Conservation (phyloP, 2,113 vertebrate species). For the Leptocoma aspasia region DNA sequence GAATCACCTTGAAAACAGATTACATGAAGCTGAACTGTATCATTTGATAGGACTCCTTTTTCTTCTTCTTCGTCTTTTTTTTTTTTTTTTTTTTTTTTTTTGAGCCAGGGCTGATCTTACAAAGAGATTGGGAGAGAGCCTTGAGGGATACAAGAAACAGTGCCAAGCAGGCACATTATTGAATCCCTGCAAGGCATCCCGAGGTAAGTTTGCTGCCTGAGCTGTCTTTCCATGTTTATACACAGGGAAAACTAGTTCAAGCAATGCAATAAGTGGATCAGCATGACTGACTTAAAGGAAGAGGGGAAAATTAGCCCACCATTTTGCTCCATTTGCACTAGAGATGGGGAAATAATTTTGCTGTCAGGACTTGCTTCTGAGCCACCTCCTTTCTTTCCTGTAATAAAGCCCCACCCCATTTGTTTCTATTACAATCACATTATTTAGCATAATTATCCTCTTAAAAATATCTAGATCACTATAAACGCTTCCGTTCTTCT, state of each 20-base stretch:
- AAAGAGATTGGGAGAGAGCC: constrained; percentile 74
- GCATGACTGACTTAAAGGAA: constrained; percentile 45
- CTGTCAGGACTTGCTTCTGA: constrained; percentile 48
- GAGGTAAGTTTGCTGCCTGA: constrained; percentile 59
- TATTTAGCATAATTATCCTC: constrained; percentile 48
- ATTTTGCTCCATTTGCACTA: constrained; percentile 39
- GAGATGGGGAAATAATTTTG: constrained; percentile 58
- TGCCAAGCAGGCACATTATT: constrained; percentile 65
- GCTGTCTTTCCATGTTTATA: constrained; percentile 58
- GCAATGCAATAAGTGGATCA: constrained; percentile 51
- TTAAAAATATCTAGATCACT: constrained; percentile 38
- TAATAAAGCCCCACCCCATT: constrained; percentile 48
- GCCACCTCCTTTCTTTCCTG: constrained; percentile 39
- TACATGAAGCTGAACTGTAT: constrained; percentile 41
- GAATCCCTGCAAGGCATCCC: constrained; percentile 67
- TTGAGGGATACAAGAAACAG: constrained; percentile 72
- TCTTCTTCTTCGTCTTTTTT: background rate
- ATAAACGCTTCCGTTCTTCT: constrained; percentile 16
- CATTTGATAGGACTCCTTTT: constrained; percentile 26
- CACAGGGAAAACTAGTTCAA: constrained; percentile 60
- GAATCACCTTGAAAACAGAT: constrained; percentile 38
- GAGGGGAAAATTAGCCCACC: constrained; percentile 37
- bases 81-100: constrained; percentile 7
- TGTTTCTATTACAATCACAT: constrained; percentile 41
- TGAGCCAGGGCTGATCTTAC: constrained; percentile 54